Evolutionary conservation across 1,140 invertebrate species (phyloP).

Genomic region (Ceratosolen solmsi): DNA sequence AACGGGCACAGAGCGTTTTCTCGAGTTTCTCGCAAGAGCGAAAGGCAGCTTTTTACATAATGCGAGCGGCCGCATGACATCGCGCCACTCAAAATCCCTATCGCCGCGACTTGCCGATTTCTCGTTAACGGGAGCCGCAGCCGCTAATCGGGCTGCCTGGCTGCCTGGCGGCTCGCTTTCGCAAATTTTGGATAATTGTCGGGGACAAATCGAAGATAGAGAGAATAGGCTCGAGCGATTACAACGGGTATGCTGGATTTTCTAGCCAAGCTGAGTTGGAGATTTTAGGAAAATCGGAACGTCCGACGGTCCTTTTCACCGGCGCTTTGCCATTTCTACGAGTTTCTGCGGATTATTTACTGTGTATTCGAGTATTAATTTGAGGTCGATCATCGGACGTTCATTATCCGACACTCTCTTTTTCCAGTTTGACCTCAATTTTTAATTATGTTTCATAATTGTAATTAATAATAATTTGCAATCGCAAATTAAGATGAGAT

Average conservation of each 20-base stretch:
- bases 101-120: slow-evolving; percentile 18
- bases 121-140: neutral
- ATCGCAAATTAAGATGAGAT: too few species aligned
- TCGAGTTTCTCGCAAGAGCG: slow-evolving; percentile 48
- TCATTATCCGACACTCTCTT: too few species aligned
- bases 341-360: neutral
- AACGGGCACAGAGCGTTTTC: slow-evolving; percentile 42
- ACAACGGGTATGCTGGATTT: too few species aligned
- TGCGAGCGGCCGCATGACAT: neutral
- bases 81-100: slow-evolving; percentile 8
- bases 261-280: too few species aligned
- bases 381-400: too few species aligned
- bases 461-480: neutral
- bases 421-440: neutral
- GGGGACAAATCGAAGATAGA: too few species aligned
- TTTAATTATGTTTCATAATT: neutral
- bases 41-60: slow-evolving; percentile 53
- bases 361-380: neutral
- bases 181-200: neutral
- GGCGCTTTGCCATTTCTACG: neutral
- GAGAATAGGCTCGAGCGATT: too few species aligned
- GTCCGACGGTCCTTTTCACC: too few species aligned
- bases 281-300: too few species aligned
- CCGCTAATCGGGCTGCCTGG: neutral
- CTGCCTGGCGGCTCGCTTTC: neutral